These are phyloP conservation scores for Metridium senile DNA, from an alignment of 92 coral and sea anemone species.

Conservation along the genomic window DNA sequence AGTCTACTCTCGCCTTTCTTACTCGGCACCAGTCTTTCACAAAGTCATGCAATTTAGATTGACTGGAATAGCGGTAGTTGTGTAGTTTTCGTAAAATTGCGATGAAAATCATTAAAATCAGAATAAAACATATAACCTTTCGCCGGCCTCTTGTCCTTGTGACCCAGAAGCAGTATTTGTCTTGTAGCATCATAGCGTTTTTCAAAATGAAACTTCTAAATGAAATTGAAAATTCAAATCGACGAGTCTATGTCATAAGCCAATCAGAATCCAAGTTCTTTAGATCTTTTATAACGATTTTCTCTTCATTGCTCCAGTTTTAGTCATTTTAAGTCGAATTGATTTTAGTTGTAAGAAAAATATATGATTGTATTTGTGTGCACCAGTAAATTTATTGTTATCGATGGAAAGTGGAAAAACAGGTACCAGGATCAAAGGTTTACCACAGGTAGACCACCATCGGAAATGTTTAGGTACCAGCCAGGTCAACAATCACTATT, in stretches of 20 bases:
- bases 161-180: conserved; percentile 9
- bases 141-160: conserved; percentile 36
- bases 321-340: too few species aligned
- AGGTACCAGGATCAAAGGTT: not conserved
- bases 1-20: conserved; percentile 74
- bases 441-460: conserved; percentile 24
- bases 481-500: not conserved
- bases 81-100: conserved; percentile 21
- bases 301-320: not conserved
- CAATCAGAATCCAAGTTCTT: conserved; percentile 12
- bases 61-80: not conserved
- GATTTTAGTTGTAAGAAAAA: too few species aligned
- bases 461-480: not conserved
- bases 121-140: not conserved
- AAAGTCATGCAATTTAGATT: conserved; percentile 46
- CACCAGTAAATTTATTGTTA: not conserved
- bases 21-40: conserved; percentile 84
- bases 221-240: not conserved
- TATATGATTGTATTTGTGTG: not conserved
- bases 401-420: not conserved
- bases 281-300: conserved; percentile 6
- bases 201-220: conserved; percentile 3
- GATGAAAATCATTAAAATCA: not conserved
- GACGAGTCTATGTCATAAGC: not conserved
- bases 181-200: conserved; percentile 23